A percentile compares a stretch with the other conserved stretches of the same genome.
Conservation (phyloP, 2,113 vertebrate species). For the Crypturellus undulatus region DNA sequence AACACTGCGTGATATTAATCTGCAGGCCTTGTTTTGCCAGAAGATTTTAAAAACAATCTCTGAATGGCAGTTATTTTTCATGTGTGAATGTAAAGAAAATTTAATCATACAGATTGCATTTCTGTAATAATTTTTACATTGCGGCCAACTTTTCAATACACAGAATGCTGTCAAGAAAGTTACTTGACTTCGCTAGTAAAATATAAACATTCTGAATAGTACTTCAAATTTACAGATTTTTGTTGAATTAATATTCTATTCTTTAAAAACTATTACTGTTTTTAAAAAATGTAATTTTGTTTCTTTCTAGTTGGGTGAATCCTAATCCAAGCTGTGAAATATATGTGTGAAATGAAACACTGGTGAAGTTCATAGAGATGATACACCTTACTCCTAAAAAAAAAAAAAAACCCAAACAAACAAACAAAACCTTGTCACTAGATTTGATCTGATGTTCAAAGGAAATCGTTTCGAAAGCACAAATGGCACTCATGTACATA, state of each 20-base stretch:
- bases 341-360: neutral
- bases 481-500: neutral
- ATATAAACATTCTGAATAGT: constrained; percentile 4
- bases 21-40: constrained; percentile 50
- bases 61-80: constrained; percentile 53
- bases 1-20: constrained; percentile 55
- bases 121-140: constrained; percentile 14
- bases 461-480: neutral
- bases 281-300: neutral
- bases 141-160: constrained; percentile 8
- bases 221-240: neutral
- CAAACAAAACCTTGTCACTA: neutral
- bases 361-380: neutral
- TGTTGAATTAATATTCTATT: neutral
- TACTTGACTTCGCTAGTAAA: constrained; percentile 8
- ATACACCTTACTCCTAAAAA: neutral
- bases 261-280: neutral
- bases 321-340: neutral
- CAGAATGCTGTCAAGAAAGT: neutral
- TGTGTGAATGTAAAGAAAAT: constrained; percentile 20
- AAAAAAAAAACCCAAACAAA: neutral
- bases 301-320: neutral
- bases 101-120: constrained; percentile 32
- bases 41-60: constrained; percentile 46
- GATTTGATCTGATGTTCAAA: neutral